Percentiles rank a stretch among this genome's conserved stretches.
phyloP scores from a whole-genome alignment of 1,140 invertebrate species.

The Bombus vancouverensis region DNA sequence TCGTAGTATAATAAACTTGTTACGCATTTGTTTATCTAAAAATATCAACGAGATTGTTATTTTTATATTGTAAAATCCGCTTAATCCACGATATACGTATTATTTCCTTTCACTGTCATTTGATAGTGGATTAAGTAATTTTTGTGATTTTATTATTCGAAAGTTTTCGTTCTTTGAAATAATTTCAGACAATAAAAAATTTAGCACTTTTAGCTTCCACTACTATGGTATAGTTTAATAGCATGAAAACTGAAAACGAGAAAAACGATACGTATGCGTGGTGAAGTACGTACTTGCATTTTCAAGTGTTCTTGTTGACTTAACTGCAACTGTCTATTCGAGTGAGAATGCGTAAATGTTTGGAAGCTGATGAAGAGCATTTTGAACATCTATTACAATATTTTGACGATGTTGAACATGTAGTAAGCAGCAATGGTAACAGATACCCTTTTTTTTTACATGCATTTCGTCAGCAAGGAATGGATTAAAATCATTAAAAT shows the following conservation, averaged over 20 bases:
- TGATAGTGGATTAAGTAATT: no score
- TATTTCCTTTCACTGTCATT: no score
- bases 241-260: neutral
- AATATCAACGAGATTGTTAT: no score
- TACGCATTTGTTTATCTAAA: no score
- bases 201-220: neutral
- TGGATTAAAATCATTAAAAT: neutral
- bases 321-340: neutral
- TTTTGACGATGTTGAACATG: neutral
- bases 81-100: no score
- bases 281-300: neutral
- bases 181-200: neutral
- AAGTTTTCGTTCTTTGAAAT: neutral
- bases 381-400: neutral
- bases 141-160: neutral
- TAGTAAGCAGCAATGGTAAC: neutral
- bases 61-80: no score
- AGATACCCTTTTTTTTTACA: neutral
- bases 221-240: neutral
- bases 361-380: neutral
- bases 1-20: neutral
- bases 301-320: neutral
- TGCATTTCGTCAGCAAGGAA: neutral
- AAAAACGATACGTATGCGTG: neutral
- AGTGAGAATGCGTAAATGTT: constrained; percentile 2